Conservation (phyloP, 2,888 invertebrate species). For the Perdita meconis region DNA sequence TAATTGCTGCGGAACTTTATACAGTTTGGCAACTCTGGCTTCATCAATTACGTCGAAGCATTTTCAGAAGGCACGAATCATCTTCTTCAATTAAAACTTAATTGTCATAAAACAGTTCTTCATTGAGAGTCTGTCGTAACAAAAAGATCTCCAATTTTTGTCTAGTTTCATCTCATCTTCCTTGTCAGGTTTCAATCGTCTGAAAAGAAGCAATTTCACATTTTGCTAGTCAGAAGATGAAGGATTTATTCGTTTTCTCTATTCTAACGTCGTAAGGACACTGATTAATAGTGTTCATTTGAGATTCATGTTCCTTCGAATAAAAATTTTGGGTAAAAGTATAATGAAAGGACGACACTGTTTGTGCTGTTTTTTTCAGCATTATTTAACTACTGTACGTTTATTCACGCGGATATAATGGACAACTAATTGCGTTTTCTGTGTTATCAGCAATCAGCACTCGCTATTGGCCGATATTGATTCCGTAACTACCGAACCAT, state of each 20-base stretch:
- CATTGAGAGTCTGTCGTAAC: not conserved
- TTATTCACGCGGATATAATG: slow-evolving; percentile 69
- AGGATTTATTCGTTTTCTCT: slow-evolving; percentile 20
- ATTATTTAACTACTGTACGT: slow-evolving; percentile 55
- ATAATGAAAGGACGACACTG: slow-evolving; percentile 61
- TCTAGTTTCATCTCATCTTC: not conserved
- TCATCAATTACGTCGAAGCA: too few relatives aligned
- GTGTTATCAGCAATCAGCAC: slow-evolving; percentile 58
- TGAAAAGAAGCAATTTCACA: slow-evolving; percentile 40
- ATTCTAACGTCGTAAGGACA: slow-evolving; percentile 29
- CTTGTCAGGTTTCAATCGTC: slow-evolving; percentile 2
- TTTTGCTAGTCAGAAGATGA: slow-evolving; percentile 21
- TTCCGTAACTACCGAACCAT: slow-evolving; percentile 55
- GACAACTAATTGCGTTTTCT: slow-evolving; percentile 70
- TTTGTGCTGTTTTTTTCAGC: slow-evolving; percentile 49
- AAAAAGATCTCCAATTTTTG: not conserved
- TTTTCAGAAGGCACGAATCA: not conserved
- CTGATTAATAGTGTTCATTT: slow-evolving; percentile 56
- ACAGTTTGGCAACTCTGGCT: too few relatives aligned
- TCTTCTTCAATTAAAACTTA: not conserved
- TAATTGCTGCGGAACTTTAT: too few relatives aligned
- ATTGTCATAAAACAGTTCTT: not conserved
- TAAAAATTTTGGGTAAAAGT: slow-evolving; percentile 43
- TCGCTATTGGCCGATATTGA: slow-evolving; percentile 65
- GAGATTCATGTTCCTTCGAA: slow-evolving; percentile 37